Evolutionary conservation across 2,888 invertebrate genomes (phyloP), one percentile per base, ranked within the genome.

Genomic region (Cylloceria caligata): DNA sequence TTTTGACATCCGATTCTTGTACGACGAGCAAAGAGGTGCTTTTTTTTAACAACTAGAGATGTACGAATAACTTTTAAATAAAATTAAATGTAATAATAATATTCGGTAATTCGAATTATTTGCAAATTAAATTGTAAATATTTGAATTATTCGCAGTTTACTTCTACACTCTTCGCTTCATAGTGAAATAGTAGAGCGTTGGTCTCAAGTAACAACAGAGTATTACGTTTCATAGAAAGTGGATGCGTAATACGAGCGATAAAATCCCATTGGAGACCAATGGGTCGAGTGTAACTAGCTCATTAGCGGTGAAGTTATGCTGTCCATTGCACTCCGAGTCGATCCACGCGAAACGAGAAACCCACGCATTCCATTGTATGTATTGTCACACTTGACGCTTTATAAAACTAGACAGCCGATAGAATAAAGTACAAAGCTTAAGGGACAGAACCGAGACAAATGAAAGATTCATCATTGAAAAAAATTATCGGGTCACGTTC

Each of bases 201-300:
- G n/a, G n/a, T n/a, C n/a, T n/a, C n/a, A 52, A 27, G n/a, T 27
- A 27, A 34, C 19, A 13, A 19, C 19, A 1, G 19, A 34, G 30
- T 49, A 49, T 49, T 30, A 19, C 21, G n/a, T 68, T 68, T 36
- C 49, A 36, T 68, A 11, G 49, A 52, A 24, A 52, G 11, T 36
- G 27, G 34, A 52, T 36, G 21, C 52, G 68, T 2, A 52, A 55
- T 24, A 3, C 39, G 27, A 69, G 16, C 39, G 69, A 13, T 16
- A 55, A 16, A 52, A 39, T 27, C 24, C 6, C 39, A 68, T 47
- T 67, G 30, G 49, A 49, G 67, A 11, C 39, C 36, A 52, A 68
- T 36, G 55, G 52, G 39, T 69, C 55, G 55, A 0, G 30, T 39
- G 52, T 2, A 24, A 27, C 30, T 30, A 11, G 36, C 11, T 36